These are phyloP conservation scores for Metaphire vulgaris DNA, from an alignment of 1,140 invertebrate species.

Conservation along the genomic window DNA sequence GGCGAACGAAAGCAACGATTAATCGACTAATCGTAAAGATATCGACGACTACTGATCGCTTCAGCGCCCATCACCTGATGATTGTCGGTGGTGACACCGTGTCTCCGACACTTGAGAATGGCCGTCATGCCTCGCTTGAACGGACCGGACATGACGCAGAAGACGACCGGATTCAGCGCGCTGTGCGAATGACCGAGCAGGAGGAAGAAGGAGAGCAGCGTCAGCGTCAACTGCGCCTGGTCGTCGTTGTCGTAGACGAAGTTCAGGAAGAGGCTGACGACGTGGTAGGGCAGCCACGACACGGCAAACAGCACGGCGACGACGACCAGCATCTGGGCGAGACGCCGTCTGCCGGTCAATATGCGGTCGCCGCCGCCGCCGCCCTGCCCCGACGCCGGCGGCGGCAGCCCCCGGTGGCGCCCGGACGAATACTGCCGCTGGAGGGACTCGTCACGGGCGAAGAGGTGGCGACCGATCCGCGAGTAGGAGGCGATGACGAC, in stretches of 20 bases:
- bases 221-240: conserved; percentile 11
- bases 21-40: too few relatives aligned
- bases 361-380: not conserved
- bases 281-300: conserved; percentile 42
- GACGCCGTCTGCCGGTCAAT: conserved; percentile 33
- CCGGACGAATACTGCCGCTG: conserved; percentile 31
- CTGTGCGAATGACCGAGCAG: conserved; percentile 59
- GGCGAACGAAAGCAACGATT: too few relatives aligned
- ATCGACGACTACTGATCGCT: too few relatives aligned
- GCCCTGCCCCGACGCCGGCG: not conserved
- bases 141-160: conserved; percentile 44
- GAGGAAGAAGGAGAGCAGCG: conserved; percentile 51
- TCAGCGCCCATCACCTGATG: not conserved
- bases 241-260: conserved; percentile 19
- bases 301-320: conserved; percentile 38
- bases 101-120: conserved; percentile 25
- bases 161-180: conserved; percentile 43
- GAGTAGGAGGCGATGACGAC: conserved; percentile 65
- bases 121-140: conserved; percentile 37
- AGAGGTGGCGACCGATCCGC: conserved; percentile 64
- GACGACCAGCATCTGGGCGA: conserved; percentile 38
- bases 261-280: conserved; percentile 40
- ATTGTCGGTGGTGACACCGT: too few relatives aligned
- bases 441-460: conserved; percentile 55
- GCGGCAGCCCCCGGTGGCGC: not conserved